These are phyloP conservation scores for Oconnorella tubifera DNA, from an alignment of 2,888 invertebrate genomes.

Conservation along the genomic window DNA sequence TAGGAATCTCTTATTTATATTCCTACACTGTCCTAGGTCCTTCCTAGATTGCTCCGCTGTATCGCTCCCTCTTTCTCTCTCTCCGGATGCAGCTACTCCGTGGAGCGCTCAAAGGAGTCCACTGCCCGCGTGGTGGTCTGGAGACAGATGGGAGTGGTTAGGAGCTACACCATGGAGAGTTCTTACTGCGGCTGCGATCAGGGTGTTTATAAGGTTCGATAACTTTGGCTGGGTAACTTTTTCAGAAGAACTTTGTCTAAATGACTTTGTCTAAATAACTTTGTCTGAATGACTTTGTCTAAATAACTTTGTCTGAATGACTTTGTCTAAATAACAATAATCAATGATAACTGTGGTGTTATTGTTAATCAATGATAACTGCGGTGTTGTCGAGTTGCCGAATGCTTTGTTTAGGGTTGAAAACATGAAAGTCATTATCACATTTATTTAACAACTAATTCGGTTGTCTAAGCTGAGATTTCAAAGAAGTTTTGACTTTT, in stretches of 20 bases:
- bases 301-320: background rate
- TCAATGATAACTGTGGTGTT: background rate
- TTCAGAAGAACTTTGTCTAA: background rate
- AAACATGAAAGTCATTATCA: too few relatives aligned
- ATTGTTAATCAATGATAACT: too few relatives aligned
- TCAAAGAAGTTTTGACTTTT: too few relatives aligned
- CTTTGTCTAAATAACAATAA: background rate
- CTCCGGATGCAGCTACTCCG: constrained; percentile 71
- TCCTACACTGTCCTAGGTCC: too few relatives aligned
- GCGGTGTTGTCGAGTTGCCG: too few relatives aligned
- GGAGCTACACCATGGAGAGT: constrained; percentile 80
- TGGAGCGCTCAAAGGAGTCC: constrained; percentile 74
- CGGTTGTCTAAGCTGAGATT: too few relatives aligned
- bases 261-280: background rate
- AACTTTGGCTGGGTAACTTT: background rate
- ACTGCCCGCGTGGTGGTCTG: constrained; percentile 81
- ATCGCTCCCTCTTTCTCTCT: constrained; percentile 70
- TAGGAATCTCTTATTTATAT: too few relatives aligned
- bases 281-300: background rate
- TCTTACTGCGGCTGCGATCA: constrained; percentile 80
- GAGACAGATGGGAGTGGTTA: constrained; percentile 74
- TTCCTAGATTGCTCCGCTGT: constrained; percentile 70
- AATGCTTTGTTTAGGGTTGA: too few relatives aligned
- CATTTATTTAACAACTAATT: too few relatives aligned
- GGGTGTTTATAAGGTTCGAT: constrained; percentile 58